These are phyloP conservation scores for Solea senegalensis DNA, from an alignment of 2,113 vertebrate species.

Conservation along the genomic window DNA sequence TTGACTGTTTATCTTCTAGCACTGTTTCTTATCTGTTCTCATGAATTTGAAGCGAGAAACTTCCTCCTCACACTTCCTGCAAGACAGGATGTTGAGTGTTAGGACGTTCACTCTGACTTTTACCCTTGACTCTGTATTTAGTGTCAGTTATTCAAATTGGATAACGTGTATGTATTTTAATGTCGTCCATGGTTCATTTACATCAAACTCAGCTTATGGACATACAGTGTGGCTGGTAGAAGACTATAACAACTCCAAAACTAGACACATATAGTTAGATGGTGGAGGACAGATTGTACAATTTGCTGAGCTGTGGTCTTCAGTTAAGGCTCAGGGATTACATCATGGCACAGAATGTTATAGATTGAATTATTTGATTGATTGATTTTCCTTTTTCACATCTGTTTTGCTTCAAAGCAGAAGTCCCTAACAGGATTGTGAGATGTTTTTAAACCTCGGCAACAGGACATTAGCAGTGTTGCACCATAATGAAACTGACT, in stretches of 20 bases:
- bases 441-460: conserved; percentile 10
- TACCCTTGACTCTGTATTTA: neutral
- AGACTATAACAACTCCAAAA: neutral
- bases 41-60: neutral
- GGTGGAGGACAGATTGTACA: neutral
- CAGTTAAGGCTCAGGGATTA: neutral
- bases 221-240: neutral
- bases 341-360: neutral
- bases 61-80: conserved; percentile 19
- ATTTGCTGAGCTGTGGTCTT: neutral
- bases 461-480: conserved; percentile 10
- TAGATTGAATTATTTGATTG: neutral
- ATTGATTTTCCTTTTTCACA: neutral
- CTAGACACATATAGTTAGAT: neutral
- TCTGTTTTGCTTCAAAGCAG: neutral
- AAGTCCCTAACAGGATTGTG: neutral
- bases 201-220: neutral
- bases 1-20: neutral
- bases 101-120: neutral
- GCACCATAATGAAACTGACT: conserved; percentile 2
- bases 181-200: neutral
- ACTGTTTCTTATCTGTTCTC: neutral
- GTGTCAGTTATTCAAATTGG: neutral
- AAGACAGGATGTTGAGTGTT: neutral
- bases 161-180: neutral